Evolutionary conservation across 2,888 invertebrate species (phyloP).

Genomic region (Dynastes maya): DNA sequence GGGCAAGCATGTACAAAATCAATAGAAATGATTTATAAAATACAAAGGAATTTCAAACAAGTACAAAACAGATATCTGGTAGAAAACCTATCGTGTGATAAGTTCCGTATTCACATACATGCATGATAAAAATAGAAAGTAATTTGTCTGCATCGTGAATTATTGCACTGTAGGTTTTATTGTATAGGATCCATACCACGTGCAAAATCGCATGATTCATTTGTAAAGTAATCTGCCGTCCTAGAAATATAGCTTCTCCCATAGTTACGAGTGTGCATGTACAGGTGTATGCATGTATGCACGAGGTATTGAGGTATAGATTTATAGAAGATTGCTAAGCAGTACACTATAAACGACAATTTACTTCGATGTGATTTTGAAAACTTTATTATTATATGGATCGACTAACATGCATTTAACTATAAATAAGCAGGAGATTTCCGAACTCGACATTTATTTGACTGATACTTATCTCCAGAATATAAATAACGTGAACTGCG

Average conservation of each 20-base stretch:
- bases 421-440: slow-evolving; percentile 27
- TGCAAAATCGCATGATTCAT: slow-evolving; percentile 34
- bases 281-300: neutral
- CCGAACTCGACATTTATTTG: slow-evolving; percentile 28
- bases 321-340: neutral
- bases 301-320: neutral
- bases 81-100: too few relatives aligned
- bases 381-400: slow-evolving; percentile 39
- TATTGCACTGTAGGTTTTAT: slow-evolving; percentile 8
- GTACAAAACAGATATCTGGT: too few relatives aligned
- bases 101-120: neutral
- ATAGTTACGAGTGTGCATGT: neutral
- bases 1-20: too few relatives aligned
- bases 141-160: slow-evolving; percentile 7
- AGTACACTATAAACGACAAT: slow-evolving; percentile 1
- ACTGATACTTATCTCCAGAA: slow-evolving; percentile 26
- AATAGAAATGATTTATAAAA: too few relatives aligned
- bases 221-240: slow-evolving; percentile 1
- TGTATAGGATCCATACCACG: neutral
- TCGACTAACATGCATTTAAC: slow-evolving; percentile 13
- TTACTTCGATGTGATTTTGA: slow-evolving; percentile 10
- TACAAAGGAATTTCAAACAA: too few relatives aligned
- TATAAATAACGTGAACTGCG: slow-evolving; percentile 19
- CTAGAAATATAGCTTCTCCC: neutral
- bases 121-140: neutral